Evolutionary conservation across 2,888 invertebrate genomes (phyloP), one percentile per base, ranked within the genome.

Genomic region (Abscondita cerata): DNA sequence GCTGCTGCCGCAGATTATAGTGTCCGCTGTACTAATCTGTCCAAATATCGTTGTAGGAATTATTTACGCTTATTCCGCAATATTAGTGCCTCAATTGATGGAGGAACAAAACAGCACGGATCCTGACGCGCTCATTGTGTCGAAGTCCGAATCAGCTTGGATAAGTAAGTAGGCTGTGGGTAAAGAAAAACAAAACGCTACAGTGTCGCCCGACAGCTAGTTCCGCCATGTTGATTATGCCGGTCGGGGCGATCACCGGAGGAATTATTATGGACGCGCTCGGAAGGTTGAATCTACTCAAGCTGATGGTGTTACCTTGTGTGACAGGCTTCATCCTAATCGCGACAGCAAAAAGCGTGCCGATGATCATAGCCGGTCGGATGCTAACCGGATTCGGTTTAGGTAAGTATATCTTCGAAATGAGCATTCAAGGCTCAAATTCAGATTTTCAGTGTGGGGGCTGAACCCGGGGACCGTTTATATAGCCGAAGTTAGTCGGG

Each of bases 31-130:
- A 44, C 82, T 84, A 2, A 84, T 83, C 1, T 82, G 84, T 18
- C 86, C 84, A 72, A 86, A 86, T 72, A 81, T 87, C 66, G 84
- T 83, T 12, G 85, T 86, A 15, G 87, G 87, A 4, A 79, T 86
- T 15, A 81, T 84, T 19, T 81, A 86, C 72, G 85, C 85, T 1
- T 86, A 82, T 73, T 85, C 85, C 1, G 85, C 85, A 1, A 83
- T 85, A 56, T 75, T 86, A 57, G 79, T 85, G 62, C 85, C 85
- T 25, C 83, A 84, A 66, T 70, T 85, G 19, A 38, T 40, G 33
- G 74, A 71, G 18, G 62, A 59, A 19, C 61, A 51, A 57, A 60
- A 74, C 12, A 75, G 76, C 41, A 57, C 48, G 12, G 48, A 19
- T 5, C 9, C 20, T 48, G 75, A 75, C 41, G 80, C 77, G 36